A percentile compares a stretch with the other conserved stretches of the same genome.
phyloP scores from a whole-genome alignment of 2,888 invertebrate species.

The Dasypogon diadema region DNA sequence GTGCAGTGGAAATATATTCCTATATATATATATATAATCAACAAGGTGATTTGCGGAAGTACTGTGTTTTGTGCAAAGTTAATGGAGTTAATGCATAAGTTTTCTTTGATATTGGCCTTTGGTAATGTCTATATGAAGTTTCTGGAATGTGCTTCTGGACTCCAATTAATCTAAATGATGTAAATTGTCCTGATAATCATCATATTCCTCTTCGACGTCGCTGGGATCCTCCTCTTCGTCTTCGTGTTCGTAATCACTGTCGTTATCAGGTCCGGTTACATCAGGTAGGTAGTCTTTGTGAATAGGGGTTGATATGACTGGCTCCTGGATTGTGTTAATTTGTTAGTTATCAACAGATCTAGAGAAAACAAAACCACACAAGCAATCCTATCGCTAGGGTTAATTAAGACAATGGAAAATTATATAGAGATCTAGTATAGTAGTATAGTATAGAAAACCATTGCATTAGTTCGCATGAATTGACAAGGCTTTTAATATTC shows the following conservation, averaged over 20 bases:
- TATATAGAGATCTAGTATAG: too few relatives aligned
- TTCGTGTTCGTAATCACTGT: constrained; percentile 71
- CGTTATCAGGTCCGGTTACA: constrained; percentile 72
- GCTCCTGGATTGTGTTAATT: constrained; percentile 62
- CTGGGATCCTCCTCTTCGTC: constrained; percentile 72
- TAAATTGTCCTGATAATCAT: constrained; percentile 71
- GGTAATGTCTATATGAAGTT: constrained; percentile 17
- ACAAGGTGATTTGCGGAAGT: not conserved
- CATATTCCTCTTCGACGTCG: constrained; percentile 74
- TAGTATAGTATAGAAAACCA: too few relatives aligned
- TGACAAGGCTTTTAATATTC: too few relatives aligned
- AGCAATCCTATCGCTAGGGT: not conserved
- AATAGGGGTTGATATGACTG: constrained; percentile 70
- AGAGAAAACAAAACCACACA: not conserved
- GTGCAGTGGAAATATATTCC: not conserved
- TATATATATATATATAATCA: not conserved
- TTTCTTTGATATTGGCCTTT: constrained; percentile 50
- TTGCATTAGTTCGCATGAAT: too few relatives aligned
- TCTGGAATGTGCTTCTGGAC: not conserved
- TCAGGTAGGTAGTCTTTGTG: constrained; percentile 73
- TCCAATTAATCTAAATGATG: constrained; percentile 64
- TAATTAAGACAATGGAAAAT: not conserved
- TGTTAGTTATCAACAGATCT: constrained; percentile 34
- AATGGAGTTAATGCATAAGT: constrained; percentile 17
- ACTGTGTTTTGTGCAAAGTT: constrained; percentile 21